A percentile compares a stretch with the other conserved stretches of the same genome.
phyloP scores from a whole-genome alignment of 1,140 invertebrate genomes.

The Melanaphis sacchari region DNA sequence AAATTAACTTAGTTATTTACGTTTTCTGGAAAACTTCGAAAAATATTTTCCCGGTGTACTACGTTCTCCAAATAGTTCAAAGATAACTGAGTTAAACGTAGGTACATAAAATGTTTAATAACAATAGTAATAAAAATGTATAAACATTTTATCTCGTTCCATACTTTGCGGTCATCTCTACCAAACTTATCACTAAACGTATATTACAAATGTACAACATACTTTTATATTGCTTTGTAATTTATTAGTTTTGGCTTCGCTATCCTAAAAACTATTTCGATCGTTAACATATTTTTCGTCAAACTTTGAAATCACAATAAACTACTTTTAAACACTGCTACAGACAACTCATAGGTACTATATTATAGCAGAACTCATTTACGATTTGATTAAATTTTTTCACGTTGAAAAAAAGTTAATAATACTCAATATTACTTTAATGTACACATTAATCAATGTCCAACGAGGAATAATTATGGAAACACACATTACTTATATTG shows the following conservation, averaged over 20 bases:
- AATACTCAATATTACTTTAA: too few relatives aligned
- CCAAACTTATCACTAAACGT: neutral
- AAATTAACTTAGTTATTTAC: neutral
- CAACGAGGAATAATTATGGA: too few relatives aligned
- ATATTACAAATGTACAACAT: neutral
- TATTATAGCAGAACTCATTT: neutral
- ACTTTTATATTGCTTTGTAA: neutral
- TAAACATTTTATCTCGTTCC: neutral
- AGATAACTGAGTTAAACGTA: neutral
- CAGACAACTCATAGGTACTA: neutral
- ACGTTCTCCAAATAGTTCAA: neutral
- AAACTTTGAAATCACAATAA: neutral
- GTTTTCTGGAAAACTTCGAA: neutral
- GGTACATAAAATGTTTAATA: slow-evolving; percentile 1
- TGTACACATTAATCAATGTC: too few relatives aligned
- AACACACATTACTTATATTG: too few relatives aligned
- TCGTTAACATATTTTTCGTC: neutral
- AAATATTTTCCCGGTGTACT: neutral
- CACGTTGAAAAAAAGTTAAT: neutral
- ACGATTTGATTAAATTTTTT: neutral
- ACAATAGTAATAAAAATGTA: neutral
- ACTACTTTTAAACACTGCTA: neutral
- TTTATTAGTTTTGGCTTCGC: neutral
- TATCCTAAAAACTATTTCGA: neutral
- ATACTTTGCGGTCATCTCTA: neutral